phyloP scores from a whole-genome alignment of 2,888 invertebrate genomes.

The Lasioglossum oenotherae region DNA sequence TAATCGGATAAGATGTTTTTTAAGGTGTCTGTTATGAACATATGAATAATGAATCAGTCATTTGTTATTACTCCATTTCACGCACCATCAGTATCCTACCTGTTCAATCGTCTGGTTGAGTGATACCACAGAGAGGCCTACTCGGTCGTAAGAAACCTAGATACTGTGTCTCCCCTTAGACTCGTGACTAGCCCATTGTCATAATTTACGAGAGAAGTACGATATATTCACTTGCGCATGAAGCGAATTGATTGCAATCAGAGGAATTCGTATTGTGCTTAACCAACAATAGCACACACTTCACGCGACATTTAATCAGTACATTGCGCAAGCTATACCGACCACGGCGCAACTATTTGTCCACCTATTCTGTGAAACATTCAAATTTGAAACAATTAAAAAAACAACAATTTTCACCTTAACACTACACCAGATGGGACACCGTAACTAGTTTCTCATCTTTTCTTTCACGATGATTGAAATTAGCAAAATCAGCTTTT shows the following conservation, averaged over 20 bases:
- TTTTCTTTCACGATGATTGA: not conserved
- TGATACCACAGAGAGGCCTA: not conserved
- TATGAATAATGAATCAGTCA: slow-evolving; percentile 2
- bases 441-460: not conserved
- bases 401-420: not conserved
- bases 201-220: slow-evolving; percentile 9
- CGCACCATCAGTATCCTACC: slow-evolving; percentile 7
- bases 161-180: not conserved
- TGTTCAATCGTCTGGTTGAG: slow-evolving; percentile 4
- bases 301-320: slow-evolving; percentile 1
- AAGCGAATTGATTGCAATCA: slow-evolving; percentile 3
- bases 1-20: not conserved
- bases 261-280: slow-evolving; percentile 13
- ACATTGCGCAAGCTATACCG: not conserved
- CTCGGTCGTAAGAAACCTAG: not conserved
- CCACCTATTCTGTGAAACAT: not conserved
- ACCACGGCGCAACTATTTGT: not conserved
- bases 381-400: not conserved
- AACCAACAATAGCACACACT: slow-evolving; percentile 4
- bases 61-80: slow-evolving; percentile 11
- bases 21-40: not conserved
- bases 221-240: not conserved
- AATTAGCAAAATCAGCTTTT: no score
- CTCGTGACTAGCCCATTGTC: slow-evolving; percentile 10
- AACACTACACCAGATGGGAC: not conserved